Evolutionary conservation across 2,888 invertebrate genomes (phyloP).

Genomic region (Phyto melanocephala): DNA sequence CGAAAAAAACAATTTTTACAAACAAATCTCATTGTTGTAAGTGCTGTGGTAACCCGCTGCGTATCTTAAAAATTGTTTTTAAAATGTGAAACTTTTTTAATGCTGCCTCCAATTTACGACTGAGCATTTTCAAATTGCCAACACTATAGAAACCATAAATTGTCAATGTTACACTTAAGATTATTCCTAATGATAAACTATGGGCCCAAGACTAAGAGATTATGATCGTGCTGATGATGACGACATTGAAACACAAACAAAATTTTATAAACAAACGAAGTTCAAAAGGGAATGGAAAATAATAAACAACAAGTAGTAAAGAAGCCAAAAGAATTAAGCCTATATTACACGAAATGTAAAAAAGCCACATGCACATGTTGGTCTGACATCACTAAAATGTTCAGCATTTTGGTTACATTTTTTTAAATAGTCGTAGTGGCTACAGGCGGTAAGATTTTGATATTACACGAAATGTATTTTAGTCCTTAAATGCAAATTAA

Average conservation of each 20-base stretch:
- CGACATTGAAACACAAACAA: slow-evolving; percentile 32
- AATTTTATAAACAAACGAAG: slow-evolving; percentile 51
- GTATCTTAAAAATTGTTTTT: slow-evolving; percentile 16
- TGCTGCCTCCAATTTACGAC: not conserved
- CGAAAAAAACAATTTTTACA: slow-evolving; percentile 14
- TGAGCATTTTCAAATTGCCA: not conserved
- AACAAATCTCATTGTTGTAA: slow-evolving; percentile 16
- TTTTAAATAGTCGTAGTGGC: too few species aligned
- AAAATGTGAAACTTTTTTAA: not conserved
- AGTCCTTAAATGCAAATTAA: too few species aligned
- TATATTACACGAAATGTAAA: too few species aligned
- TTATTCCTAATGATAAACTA: slow-evolving; percentile 48
- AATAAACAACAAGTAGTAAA: slow-evolving; percentile 3
- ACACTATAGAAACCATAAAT: slow-evolving; percentile 26
- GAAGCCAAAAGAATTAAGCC: too few species aligned
- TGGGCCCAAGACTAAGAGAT: not conserved
- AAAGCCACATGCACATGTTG: too few species aligned
- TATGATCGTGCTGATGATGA: slow-evolving; percentile 5
- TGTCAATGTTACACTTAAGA: slow-evolving; percentile 47
- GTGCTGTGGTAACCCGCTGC: slow-evolving; percentile 27
- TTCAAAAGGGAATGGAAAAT: slow-evolving; percentile 44
- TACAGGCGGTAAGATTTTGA: too few species aligned
- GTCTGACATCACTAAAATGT: too few species aligned
- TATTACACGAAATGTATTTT: too few species aligned
- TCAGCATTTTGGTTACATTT: too few species aligned